Evolutionary conservation across 2,888 invertebrate genomes (phyloP).

Genomic region (Drosophila eohydei): DNA sequence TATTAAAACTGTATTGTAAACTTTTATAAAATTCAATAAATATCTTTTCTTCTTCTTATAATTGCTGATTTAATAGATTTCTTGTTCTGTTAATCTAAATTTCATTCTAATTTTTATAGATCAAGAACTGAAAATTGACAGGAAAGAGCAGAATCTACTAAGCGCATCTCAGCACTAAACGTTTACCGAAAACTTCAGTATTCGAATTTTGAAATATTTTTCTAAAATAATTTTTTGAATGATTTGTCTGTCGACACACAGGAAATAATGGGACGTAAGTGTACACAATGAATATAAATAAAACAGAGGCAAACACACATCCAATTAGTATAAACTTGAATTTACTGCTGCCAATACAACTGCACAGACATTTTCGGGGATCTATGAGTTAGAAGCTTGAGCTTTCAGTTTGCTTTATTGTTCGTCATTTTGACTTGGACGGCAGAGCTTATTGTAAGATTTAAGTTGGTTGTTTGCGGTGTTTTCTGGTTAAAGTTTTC

Average conservation of each 20-base stretch:
- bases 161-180: not conserved
- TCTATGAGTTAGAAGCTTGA: constrained; percentile 5
- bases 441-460: constrained; percentile 59
- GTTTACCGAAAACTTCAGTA: not conserved
- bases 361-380: not conserved
- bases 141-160: too few species aligned
- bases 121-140: too few species aligned
- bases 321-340: not conserved
- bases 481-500: constrained; percentile 40
- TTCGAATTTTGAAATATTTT: too few species aligned
- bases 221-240: too few species aligned
- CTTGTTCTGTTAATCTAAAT: too few species aligned
- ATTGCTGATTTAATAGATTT: too few species aligned
- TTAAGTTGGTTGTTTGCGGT: constrained; percentile 51
- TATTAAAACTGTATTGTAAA: not conserved
- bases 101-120: too few species aligned
- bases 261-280: not conserved
- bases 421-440: constrained; percentile 23
- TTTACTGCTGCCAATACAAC: not conserved
- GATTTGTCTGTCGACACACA: too few species aligned
- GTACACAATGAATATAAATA: not conserved
- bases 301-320: not conserved
- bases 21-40: not conserved
- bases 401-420: constrained; percentile 33
- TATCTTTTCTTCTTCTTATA: not conserved